Conservation (phyloP, 2,888 invertebrate species). For the Onthophagus sagittarius region DNA sequence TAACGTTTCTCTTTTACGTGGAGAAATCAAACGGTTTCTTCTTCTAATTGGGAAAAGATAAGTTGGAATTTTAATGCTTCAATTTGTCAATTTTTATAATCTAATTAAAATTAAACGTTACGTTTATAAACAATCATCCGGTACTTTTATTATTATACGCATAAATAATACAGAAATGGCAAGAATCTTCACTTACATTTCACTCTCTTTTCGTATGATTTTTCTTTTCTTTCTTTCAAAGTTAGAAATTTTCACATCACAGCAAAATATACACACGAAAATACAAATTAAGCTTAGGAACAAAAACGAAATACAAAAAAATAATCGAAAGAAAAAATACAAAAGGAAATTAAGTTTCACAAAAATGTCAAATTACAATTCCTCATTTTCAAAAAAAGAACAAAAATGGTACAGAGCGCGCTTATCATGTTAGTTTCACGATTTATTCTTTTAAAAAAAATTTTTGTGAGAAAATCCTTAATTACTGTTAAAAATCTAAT, state of each 20-base stretch:
- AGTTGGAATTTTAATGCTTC: background rate
- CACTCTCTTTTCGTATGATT: conserved; percentile 37
- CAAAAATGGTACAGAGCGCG: conserved; percentile 7
- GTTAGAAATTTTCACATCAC: conserved; percentile 42
- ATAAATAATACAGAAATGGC: conserved; percentile 50
- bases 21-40: background rate
- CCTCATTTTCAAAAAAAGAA: background rate
- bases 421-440: conserved; percentile 7
- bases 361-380: background rate
- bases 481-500: conserved; percentile 7
- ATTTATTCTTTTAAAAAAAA: background rate
- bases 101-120: too few relatives aligned
- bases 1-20: background rate
- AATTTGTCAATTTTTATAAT: background rate
- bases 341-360: background rate
- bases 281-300: conserved; percentile 43
- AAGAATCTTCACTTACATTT: conserved; percentile 35
- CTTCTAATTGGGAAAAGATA: background rate
- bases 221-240: conserved; percentile 29
- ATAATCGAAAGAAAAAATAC: background rate
- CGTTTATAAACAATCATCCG: background rate
- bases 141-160: conserved; percentile 15
- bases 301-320: conserved; percentile 31
- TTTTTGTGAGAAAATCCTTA: background rate
- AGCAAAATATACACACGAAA: conserved; percentile 41